Percentiles rank a stretch among this genome's conserved stretches.
These are phyloP conservation scores for Chymomyza fuscimana DNA, from an alignment of 2,888 invertebrate genomes.

Conservation along the genomic window DNA sequence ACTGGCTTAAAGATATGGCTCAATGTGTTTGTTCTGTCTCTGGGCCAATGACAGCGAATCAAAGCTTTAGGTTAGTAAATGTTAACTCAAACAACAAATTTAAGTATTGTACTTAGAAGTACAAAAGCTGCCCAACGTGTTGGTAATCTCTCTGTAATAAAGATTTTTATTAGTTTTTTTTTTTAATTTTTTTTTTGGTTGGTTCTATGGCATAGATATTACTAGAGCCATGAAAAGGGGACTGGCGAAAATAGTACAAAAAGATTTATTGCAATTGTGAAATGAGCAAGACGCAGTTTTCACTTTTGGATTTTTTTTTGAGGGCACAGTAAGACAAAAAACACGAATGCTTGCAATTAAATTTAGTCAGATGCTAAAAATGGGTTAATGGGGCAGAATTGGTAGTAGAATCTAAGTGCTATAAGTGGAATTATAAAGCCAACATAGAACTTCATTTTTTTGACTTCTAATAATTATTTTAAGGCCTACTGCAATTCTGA, in stretches of 20 bases:
- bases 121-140: neutral
- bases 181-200: slow-evolving; percentile 22
- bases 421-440: neutral
- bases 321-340: slow-evolving; percentile 13
- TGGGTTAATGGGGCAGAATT: slow-evolving; percentile 4
- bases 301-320: slow-evolving; percentile 50
- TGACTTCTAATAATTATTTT: neutral
- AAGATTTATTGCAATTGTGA: slow-evolving; percentile 69
- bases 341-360: slow-evolving; percentile 35
- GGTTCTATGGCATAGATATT: slow-evolving; percentile 51
- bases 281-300: slow-evolving; percentile 52
- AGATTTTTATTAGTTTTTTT: slow-evolving; percentile 27
- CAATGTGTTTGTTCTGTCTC: neutral
- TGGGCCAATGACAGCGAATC: slow-evolving; percentile 3
- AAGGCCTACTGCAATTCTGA: slow-evolving; percentile 25
- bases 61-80: neutral
- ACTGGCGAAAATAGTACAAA: neutral
- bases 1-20: neutral
- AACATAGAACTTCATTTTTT: neutral
- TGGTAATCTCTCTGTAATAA: slow-evolving; percentile 16
- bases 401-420: neutral
- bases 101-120: neutral
- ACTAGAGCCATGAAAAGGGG: neutral
- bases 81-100: neutral
- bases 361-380: slow-evolving; percentile 26